A percentile compares a stretch with the other conserved stretches of the same genome.
Conservation (phyloP, 2,888 invertebrate species). For the Aporophyla nigra region DNA sequence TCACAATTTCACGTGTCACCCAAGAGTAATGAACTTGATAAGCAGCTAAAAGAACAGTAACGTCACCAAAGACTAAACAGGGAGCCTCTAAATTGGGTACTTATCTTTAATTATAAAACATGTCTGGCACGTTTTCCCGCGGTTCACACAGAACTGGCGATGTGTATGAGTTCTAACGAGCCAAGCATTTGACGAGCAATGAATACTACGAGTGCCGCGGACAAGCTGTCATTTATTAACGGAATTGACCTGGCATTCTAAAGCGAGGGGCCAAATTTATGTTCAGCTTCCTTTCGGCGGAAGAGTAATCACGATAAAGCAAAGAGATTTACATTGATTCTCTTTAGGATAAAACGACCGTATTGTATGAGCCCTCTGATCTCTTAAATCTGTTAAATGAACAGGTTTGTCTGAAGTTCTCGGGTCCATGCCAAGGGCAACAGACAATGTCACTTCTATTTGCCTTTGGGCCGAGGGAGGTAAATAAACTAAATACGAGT, state of each 20-base stretch:
- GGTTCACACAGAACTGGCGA: slow-evolving; percentile 22
- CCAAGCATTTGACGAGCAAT: slow-evolving; percentile 42
- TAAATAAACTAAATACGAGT: slow-evolving; percentile 80
- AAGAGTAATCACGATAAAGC: slow-evolving; percentile 69
- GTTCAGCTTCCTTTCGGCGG: slow-evolving; percentile 51
- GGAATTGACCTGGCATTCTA: slow-evolving; percentile 58
- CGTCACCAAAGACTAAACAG: slow-evolving; percentile 44
- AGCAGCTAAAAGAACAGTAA: slow-evolving; percentile 45
- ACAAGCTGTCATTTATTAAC: slow-evolving; percentile 61
- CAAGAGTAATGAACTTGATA: slow-evolving; percentile 57
- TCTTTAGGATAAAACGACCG: slow-evolving; percentile 66
- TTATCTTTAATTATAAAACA: slow-evolving; percentile 48
- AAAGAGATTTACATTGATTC: slow-evolving; percentile 67
- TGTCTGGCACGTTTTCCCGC: slow-evolving; percentile 36
- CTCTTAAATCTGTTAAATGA: slow-evolving; percentile 69
- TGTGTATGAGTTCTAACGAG: slow-evolving; percentile 51
- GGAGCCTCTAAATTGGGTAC: slow-evolving; percentile 42
- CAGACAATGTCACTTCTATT: slow-evolving; percentile 88
- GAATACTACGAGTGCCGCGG: slow-evolving; percentile 47
- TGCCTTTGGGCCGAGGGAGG: slow-evolving; percentile 82
- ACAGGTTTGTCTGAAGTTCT: slow-evolving; percentile 68
- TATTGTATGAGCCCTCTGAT: slow-evolving; percentile 62
- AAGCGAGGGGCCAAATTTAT: slow-evolving; percentile 59
- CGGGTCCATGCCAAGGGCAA: slow-evolving; percentile 79
- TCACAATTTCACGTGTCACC: slow-evolving; percentile 24